Percentiles rank a stretch among this genome's conserved stretches.
Conservation (phyloP, 2,797 vertebrate species). For the Simalia tracyae region DNA sequence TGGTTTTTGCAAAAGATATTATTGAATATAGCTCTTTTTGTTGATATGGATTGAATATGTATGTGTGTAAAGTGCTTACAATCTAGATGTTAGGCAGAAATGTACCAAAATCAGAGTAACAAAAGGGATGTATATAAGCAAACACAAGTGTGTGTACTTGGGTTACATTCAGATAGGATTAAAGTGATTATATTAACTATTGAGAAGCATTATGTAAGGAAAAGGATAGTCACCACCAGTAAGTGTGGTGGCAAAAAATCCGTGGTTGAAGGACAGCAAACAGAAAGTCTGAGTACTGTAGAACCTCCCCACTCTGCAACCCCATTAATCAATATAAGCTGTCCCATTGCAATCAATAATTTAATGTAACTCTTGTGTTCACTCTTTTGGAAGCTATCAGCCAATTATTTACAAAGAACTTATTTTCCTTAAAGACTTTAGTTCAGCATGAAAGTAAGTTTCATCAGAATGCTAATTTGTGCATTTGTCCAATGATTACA, state of each 20-base stretch:
- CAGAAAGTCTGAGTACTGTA: not conserved
- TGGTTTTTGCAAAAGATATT: not conserved
- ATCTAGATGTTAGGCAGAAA: not conserved
- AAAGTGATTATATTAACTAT: not conserved
- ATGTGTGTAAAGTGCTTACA: not conserved
- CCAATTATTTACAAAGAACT: not conserved
- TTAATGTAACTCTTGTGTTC: not conserved
- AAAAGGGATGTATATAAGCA: not conserved
- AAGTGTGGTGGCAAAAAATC: not conserved
- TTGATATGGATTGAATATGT: not conserved
- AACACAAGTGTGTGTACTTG: not conserved
- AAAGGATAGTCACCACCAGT: not conserved
- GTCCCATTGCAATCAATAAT: not conserved
- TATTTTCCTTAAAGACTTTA: not conserved
- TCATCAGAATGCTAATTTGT: not conserved
- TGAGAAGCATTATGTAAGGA: not conserved
- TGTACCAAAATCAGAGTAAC: not conserved
- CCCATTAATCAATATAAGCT: not conserved
- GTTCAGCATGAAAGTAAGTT: not conserved
- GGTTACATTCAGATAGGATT: not conserved
- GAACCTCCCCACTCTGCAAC: no score
- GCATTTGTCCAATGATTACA: not conserved
- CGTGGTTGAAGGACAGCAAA: not conserved
- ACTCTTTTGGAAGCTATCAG: not conserved
- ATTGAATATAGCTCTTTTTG: not conserved